Evolutionary conservation across 2,797 vertebrate species (phyloP).

Genomic region (Helicolenus hilgendorfi): DNA sequence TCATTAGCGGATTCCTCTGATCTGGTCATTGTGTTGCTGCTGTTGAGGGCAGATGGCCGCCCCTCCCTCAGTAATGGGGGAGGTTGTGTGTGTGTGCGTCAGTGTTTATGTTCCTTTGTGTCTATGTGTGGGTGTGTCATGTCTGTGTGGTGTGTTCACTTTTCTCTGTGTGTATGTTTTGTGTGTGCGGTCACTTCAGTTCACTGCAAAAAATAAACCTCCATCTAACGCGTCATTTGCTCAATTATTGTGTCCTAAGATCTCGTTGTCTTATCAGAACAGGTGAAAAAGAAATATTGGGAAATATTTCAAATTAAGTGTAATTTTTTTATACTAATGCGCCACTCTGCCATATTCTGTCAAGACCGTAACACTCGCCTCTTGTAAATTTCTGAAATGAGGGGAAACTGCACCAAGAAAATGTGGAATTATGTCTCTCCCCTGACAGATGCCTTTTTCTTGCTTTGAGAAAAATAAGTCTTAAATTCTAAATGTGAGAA

Average conservation of each 20-base stretch:
- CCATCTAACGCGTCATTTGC: background rate
- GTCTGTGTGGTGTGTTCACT: background rate
- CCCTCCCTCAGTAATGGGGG: slow-evolving; percentile 68
- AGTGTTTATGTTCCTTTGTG: slow-evolving; percentile 42
- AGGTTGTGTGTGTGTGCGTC: slow-evolving; percentile 35
- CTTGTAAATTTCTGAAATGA: slow-evolving; percentile 36
- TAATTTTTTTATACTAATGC: background rate
- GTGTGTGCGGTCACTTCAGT: background rate
- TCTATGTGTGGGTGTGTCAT: slow-evolving; percentile 22
- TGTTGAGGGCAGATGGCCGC: slow-evolving; percentile 85
- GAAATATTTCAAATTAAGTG: background rate
- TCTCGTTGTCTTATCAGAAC: background rate
- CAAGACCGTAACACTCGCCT: background rate
- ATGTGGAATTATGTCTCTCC: background rate
- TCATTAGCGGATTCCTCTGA: slow-evolving; percentile 77
- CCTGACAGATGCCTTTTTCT: background rate
- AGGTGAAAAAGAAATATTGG: background rate
- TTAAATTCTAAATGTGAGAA: slow-evolving; percentile 32
- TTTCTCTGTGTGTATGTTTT: background rate
- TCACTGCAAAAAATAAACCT: slow-evolving; percentile 5
- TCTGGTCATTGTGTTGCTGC: slow-evolving; percentile 76
- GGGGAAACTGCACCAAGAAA: background rate
- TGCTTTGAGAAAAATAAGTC: slow-evolving; percentile 11
- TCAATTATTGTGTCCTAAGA: background rate
- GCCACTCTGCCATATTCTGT: background rate